Evolutionary conservation across 2,797 vertebrate genomes (phyloP).

Genomic region (Alcedo atthis): DNA sequence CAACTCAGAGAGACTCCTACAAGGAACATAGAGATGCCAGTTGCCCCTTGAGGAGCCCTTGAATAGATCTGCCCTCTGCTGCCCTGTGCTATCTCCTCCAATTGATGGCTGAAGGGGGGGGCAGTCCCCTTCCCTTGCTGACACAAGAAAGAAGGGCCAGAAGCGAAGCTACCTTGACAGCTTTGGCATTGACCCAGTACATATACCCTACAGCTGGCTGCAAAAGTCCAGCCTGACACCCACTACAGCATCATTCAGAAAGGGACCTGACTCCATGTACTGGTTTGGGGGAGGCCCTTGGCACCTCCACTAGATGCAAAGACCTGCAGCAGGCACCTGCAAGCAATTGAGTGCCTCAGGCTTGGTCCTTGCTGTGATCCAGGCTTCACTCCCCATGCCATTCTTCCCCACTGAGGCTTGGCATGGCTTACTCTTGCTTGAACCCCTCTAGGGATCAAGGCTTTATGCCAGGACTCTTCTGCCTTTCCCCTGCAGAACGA

Average conservation of each 20-base stretch:
- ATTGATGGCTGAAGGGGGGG: background rate
- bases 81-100: background rate
- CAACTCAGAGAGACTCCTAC: background rate
- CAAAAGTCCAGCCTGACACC: background rate
- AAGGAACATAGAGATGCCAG: background rate
- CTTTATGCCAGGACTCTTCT: background rate
- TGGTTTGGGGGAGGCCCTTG: fast-evolving
- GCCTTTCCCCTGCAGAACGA: fast-evolving
- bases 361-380: background rate
- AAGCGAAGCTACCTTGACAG: background rate
- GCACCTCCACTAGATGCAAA: background rate
- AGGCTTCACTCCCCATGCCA: fast-evolving
- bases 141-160: background rate
- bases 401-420: background rate
- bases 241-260: background rate
- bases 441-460: background rate
- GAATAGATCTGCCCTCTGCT: too few relatives aligned
- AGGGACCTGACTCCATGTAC: background rate
- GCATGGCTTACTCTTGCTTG: background rate
- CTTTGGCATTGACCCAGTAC: fast-evolving
- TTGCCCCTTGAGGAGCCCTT: background rate
- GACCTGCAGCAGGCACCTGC: background rate
- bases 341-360: fast-evolving
- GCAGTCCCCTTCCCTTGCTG: background rate
- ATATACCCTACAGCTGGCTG: fast-evolving